phyloP scores from a whole-genome alignment of 2,113 vertebrate species.

The Syngnathoides biaculeatus region DNA sequence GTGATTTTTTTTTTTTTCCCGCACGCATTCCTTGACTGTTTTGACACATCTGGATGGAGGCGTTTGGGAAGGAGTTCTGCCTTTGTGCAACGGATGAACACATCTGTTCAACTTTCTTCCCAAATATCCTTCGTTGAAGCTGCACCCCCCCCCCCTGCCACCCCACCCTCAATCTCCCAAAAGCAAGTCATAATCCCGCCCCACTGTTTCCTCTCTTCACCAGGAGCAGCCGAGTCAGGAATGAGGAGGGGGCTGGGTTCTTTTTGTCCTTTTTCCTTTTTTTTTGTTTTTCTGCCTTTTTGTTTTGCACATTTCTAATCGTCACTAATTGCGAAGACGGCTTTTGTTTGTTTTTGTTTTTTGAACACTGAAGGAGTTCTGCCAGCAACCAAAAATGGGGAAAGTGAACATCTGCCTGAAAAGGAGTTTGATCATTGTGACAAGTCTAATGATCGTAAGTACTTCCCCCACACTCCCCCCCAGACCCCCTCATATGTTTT shows the following conservation, averaged over 20 bases:
- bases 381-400: conserved; percentile 32
- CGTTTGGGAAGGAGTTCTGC: not conserved
- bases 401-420: conserved; percentile 44
- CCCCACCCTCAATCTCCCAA: not conserved
- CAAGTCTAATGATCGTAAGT: conserved; percentile 48
- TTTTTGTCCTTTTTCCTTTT: not conserved
- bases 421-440: conserved; percentile 18
- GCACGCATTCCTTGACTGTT: too few species aligned
- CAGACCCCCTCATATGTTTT: not conserved
- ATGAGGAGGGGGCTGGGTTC: not conserved
- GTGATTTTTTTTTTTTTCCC: too few species aligned
- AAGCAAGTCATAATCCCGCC: not conserved
- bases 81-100: not conserved
- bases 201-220: not conserved
- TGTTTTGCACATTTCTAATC: conserved; percentile 4
- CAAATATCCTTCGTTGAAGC: not conserved
- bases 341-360: too few species aligned
- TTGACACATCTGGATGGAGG: not conserved
- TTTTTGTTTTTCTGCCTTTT: not conserved
- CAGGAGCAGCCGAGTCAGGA: not conserved
- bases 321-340: not conserved
- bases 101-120: conserved; percentile 4
- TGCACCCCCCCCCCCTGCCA: too few species aligned
- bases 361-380: not conserved
- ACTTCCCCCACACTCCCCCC: too few species aligned